These are phyloP conservation scores for Calliopum simillimum DNA, from an alignment of 2,888 invertebrate genomes.

Conservation along the genomic window DNA sequence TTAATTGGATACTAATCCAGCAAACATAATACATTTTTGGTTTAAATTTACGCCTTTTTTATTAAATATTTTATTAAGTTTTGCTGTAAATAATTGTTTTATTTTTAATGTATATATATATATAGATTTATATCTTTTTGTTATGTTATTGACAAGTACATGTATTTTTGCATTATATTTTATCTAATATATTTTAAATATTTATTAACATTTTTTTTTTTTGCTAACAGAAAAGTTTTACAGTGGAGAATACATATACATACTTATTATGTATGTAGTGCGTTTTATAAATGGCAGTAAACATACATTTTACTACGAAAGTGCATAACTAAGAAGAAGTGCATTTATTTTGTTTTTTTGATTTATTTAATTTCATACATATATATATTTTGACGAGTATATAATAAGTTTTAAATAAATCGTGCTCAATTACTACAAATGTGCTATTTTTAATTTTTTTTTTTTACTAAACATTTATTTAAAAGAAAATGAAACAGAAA, in stretches of 20 bases:
- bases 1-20: slow-evolving; percentile 12
- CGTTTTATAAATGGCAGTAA: slow-evolving; percentile 27
- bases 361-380: neutral
- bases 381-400: too few relatives aligned
- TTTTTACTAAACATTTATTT: slow-evolving; percentile 21
- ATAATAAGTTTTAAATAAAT: slow-evolving; percentile 29
- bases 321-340: slow-evolving; percentile 26
- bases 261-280: neutral
- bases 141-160: slow-evolving; percentile 26
- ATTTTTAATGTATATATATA: slow-evolving; percentile 42
- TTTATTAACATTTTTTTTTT: neutral
- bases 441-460: slow-evolving; percentile 1
- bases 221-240: slow-evolving; percentile 5
- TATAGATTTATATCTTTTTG: slow-evolving; percentile 11
- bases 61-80: slow-evolving; percentile 30
- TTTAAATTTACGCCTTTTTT: slow-evolving; percentile 37
- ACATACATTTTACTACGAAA: slow-evolving; percentile 17
- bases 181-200: neutral
- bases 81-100: slow-evolving; percentile 45
- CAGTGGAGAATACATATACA: neutral
- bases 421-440: slow-evolving; percentile 25
- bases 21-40: slow-evolving; percentile 25
- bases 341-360: slow-evolving; percentile 10
- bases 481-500: neutral
- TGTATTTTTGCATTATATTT: slow-evolving; percentile 8